Evolutionary conservation across 2,113 vertebrate genomes (phyloP).

Genomic region (Aphelocoma coerulescens): DNA sequence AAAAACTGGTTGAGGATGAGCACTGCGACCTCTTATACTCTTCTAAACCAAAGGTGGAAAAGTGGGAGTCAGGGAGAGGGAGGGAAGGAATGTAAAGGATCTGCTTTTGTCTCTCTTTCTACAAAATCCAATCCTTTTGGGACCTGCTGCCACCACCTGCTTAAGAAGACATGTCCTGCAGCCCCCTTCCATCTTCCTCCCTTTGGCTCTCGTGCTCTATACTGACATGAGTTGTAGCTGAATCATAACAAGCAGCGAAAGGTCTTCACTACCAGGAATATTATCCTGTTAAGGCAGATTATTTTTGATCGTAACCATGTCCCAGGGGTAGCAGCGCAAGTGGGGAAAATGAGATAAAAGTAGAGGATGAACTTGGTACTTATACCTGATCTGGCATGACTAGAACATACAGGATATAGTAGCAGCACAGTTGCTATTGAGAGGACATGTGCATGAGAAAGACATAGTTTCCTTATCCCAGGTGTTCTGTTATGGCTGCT

Average conservation of each 20-base stretch:
- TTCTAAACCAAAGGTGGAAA: background rate
- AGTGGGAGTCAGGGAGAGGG: background rate
- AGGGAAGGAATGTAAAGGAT: background rate
- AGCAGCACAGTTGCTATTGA: background rate
- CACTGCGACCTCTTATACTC: background rate
- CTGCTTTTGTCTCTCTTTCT: background rate
- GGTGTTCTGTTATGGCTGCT: background rate
- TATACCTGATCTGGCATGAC: background rate
- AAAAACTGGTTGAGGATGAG: background rate
- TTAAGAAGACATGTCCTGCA: background rate
- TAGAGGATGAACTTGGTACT: background rate
- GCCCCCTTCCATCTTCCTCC: background rate
- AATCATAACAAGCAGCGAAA: background rate
- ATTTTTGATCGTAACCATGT: background rate
- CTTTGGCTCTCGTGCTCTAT: background rate
- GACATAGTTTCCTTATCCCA: background rate
- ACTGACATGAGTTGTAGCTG: background rate
- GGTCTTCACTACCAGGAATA: background rate
- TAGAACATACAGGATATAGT: background rate
- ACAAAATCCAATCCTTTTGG: background rate
- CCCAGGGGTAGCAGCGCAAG: background rate
- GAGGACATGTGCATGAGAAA: background rate
- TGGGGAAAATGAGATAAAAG: background rate
- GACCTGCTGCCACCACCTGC: background rate
- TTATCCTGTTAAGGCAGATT: background rate